Evolutionary conservation across 2,113 vertebrate genomes (phyloP).

Genomic region (zebrafish (Danio rerio)): GRCz12tu NC_133200.1:33882501-33883000

Average conservation of each 20-base stretch:
- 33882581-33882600: slow-evolving; percentile 38
- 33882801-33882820: slow-evolving; percentile 58
- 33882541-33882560: slow-evolving; percentile 45
- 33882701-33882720: slow-evolving; percentile 60
- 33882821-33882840: slow-evolving; percentile 46
- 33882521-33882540: slow-evolving; percentile 16
- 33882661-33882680: slow-evolving; percentile 66
- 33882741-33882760: slow-evolving; percentile 53
- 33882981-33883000: too few species aligned
- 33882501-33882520: neutral
- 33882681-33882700: slow-evolving; percentile 60
- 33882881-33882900: neutral
- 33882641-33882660: slow-evolving; percentile 53
- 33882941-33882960: too few species aligned
- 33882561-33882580: slow-evolving; percentile 49
- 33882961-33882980: too few species aligned
- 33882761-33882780: slow-evolving; percentile 43
- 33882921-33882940: too few species aligned
- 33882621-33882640: slow-evolving; percentile 55
- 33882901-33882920: too few species aligned
- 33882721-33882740: slow-evolving; percentile 51
- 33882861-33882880: neutral
- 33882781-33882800: slow-evolving; percentile 42
- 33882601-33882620: slow-evolving; percentile 62
- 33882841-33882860: slow-evolving; percentile 36